Conservation (phyloP, 2,113 vertebrate genomes). For the Nothocercus nigrocapillus region DNA sequence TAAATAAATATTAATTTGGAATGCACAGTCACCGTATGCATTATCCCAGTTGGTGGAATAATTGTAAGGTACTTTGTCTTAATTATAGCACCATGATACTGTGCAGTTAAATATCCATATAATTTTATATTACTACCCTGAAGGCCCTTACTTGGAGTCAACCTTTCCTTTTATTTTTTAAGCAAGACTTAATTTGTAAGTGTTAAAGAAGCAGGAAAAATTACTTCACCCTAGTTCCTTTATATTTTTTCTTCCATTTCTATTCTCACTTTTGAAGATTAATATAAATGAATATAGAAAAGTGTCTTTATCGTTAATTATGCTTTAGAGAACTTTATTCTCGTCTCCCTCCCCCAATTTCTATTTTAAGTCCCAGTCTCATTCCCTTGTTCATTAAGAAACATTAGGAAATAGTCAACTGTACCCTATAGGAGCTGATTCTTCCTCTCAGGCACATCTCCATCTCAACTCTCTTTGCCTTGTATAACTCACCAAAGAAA, state of each 20-base stretch:
- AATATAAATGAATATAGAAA: constrained; percentile 44
- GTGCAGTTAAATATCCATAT: constrained; percentile 55
- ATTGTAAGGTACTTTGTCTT: constrained; percentile 54
- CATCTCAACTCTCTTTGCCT: constrained; percentile 8
- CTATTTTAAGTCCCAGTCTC: constrained; percentile 44
- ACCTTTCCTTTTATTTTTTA: constrained; percentile 40
- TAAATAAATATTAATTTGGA: constrained; percentile 32
- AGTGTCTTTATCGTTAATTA: constrained; percentile 41
- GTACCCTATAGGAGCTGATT: background rate
- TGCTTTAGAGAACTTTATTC: constrained; percentile 43
- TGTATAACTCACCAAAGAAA: constrained; percentile 23
- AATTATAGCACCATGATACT: constrained; percentile 42
- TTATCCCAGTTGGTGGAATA: constrained; percentile 48
- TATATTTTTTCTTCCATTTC: constrained; percentile 34
- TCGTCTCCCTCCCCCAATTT: constrained; percentile 21
- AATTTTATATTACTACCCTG: constrained; percentile 51
- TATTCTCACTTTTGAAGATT: constrained; percentile 56
- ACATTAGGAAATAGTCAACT: constrained; percentile 25
- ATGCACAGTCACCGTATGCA: background rate
- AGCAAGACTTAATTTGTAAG: constrained; percentile 53
- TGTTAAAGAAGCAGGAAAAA: constrained; percentile 33
- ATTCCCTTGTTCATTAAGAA: constrained; percentile 59
- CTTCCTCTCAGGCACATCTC: constrained; percentile 28
- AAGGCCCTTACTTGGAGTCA: constrained; percentile 40
- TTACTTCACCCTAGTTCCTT: constrained; percentile 3